Base-by-base conservation (phyloP, 2,797 vertebrate species). In the Enteromius afrohamiltoni region DNA sequence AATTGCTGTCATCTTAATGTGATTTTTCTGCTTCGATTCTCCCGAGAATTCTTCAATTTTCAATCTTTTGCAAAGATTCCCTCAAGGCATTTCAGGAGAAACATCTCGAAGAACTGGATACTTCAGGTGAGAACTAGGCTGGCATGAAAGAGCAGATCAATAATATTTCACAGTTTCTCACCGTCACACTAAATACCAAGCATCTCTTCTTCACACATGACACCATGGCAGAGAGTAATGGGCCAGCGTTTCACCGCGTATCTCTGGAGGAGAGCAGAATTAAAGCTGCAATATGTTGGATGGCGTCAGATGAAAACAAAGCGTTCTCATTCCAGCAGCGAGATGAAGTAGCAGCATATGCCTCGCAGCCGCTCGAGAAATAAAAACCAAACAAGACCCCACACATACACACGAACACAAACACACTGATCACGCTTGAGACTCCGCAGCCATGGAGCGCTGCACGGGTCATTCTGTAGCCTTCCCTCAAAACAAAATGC, bases 401-500 rank as follows among this genome's bases (percentile, higher is more conserved):
- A 85, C 85, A 80, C 67, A 86, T 17, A 47, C 37, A 67, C 68
- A 79, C 62, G 55, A 62, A 85, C 53, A 79, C 80, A 65, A 29
- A 62, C 23, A 45, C n/a, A 68, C 34, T 19, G 42, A 90, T 88
- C 91, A 91, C 88, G 91, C 90, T 91, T 92, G 88, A 93, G 71
- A 80, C 64, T 16, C 40, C 37, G 37, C 77, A 76, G 47, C 64
- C 53, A 62, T 29, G 23, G 31, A 49, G 77, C 13, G 13, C 42
- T 83, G 62, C 74, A 53, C 2, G 6, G 70, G 47, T 31, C 47
- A n/a, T 34, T 71, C 4, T 11, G 64, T 0, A 37, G 19, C 19
- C 31, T 37, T 65, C 26, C 68, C 26, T 45, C 68, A 45, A 29
- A 70, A 70, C 68, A 17, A 29, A 70, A 47, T 26, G 6, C 16